Evolutionary conservation across 1,140 invertebrate genomes (phyloP), one percentile per base, ranked within the genome.

Genomic region (Temnothorax longispinosus): DNA sequence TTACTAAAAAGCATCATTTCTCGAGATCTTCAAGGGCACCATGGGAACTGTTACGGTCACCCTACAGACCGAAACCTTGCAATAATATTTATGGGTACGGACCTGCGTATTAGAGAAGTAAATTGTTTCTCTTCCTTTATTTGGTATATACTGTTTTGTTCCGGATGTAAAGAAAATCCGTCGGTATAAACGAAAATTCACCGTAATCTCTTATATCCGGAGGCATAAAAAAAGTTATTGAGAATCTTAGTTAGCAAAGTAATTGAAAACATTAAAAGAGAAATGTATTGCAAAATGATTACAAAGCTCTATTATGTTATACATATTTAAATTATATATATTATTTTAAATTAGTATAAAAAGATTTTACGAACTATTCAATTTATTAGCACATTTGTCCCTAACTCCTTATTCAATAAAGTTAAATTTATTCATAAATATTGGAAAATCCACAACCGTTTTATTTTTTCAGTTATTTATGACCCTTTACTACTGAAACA

Each of bases 1-100:
- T 93, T 86, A 91, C 90, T 89, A 88, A 58, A 90, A 93, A 93
- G 81, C 92, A 91, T 92, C 89, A 91, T 93, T 90, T 88, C 89
- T 86, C 64, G 41, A 88, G 81, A 90, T 90, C 89, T 80, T 71
- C 71, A 65, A 77, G 52, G 10, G 80, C 86, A 77, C 88, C 75
- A 58, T 74, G 71, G 60, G 10, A 72, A 62, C 52, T 62, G 18
- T 71, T 71, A 84, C 72, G 77, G 81, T 88, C 75, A 65, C 58
- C 80, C 71, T 38, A 64, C 32, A 11, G 71, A 32, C 47, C 74
- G 67, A 77, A 86, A 82, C 82, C 85, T 89, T 89, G 65, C 27
- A 78, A 90, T 80, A 88, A 90, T 88, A 90, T 91, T 90, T 86
- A 86, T 78, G 38, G 78, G 72, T 62, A 52, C 13, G 47, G 8